Percentiles rank a stretch among this genome's conserved stretches.
Evolutionary conservation across 2,113 vertebrate species (phyloP).

Genomic region (Dipodomys spectabilis): DNA sequence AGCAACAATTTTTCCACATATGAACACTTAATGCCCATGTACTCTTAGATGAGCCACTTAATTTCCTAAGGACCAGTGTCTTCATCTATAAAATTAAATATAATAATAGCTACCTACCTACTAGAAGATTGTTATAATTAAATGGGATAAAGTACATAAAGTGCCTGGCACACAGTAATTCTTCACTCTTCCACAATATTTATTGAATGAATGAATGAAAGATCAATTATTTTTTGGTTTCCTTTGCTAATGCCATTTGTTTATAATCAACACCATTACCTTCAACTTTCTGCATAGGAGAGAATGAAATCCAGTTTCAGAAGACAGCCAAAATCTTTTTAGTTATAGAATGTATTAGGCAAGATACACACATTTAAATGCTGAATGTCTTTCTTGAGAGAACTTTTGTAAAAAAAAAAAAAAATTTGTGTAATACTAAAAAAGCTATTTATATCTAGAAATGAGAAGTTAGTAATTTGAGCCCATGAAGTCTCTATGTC

Average conservation of each 20-base stretch:
- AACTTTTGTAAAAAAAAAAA: not conserved
- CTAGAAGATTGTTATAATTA: slow-evolving; percentile 42
- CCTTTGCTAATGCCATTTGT: slow-evolving; percentile 24
- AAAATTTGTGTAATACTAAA: slow-evolving; percentile 18
- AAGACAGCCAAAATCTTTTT: slow-evolving; percentile 29
- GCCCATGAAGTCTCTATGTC: not conserved
- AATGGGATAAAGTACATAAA: slow-evolving; percentile 41
- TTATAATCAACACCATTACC: slow-evolving; percentile 41
- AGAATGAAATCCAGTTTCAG: slow-evolving; percentile 46
- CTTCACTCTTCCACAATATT: slow-evolving; percentile 13
- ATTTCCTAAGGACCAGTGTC: slow-evolving; percentile 34
- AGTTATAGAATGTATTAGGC: slow-evolving; percentile 41
- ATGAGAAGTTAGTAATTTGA: slow-evolving; percentile 25
- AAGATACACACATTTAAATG: slow-evolving; percentile 21
- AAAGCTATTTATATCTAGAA: slow-evolving; percentile 14
- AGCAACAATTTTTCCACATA: not conserved
- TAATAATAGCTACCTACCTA: slow-evolving; percentile 40
- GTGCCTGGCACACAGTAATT: not conserved
- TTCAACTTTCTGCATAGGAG: slow-evolving; percentile 36
- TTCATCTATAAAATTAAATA: slow-evolving; percentile 45
- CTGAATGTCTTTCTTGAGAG: not conserved
- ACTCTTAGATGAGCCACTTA: not conserved
- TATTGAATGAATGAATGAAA: slow-evolving; percentile 26
- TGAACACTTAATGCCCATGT: not conserved
- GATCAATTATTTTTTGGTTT: slow-evolving; percentile 8